Evolutionary conservation across 2,888 invertebrate species (phyloP).

Genomic region (Pterostichus niger): DNA sequence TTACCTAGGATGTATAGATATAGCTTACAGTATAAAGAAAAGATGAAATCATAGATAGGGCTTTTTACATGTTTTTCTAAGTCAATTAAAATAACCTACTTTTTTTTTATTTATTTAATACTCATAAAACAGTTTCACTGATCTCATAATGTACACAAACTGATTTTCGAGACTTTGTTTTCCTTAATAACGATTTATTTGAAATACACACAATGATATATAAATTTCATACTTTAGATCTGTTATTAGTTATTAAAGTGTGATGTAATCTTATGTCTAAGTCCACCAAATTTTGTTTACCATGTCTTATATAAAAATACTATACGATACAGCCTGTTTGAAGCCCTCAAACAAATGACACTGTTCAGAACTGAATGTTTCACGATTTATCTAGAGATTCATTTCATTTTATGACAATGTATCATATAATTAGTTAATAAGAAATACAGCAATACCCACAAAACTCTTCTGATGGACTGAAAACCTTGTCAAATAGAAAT

Average conservation of each 20-base stretch:
- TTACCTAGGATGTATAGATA: conserved; percentile 17
- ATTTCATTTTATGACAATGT: conserved; percentile 29
- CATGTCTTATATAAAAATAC: conserved; percentile 52
- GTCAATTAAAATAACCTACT: conserved; percentile 43
- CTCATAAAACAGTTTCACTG: conserved; percentile 48
- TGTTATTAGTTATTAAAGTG: conserved; percentile 38
- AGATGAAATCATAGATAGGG: conserved; percentile 24
- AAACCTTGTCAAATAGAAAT: conserved; percentile 41
- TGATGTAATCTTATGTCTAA: conserved; percentile 37
- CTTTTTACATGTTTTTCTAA: conserved; percentile 43
- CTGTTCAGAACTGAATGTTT: conserved; percentile 26
- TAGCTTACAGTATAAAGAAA: conserved; percentile 52
- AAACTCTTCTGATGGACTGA: conserved; percentile 39
- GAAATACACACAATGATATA: conserved; percentile 44
- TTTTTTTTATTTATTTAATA: conserved; percentile 45
- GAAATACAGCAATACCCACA: conserved; percentile 38
- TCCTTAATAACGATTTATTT: conserved; percentile 49
- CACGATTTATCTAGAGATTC: conserved; percentile 16
- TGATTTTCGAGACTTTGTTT: conserved; percentile 26
- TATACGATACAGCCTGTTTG: conserved; percentile 28
- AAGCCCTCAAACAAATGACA: conserved; percentile 24
- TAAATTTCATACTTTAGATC: conserved; percentile 45
- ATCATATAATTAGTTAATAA: conserved; percentile 39
- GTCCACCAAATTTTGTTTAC: conserved; percentile 21
- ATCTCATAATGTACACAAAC: conserved; percentile 45